phyloP scores from a whole-genome alignment of 2,113 vertebrate genomes.

The Psittacara wagleri region DNA sequence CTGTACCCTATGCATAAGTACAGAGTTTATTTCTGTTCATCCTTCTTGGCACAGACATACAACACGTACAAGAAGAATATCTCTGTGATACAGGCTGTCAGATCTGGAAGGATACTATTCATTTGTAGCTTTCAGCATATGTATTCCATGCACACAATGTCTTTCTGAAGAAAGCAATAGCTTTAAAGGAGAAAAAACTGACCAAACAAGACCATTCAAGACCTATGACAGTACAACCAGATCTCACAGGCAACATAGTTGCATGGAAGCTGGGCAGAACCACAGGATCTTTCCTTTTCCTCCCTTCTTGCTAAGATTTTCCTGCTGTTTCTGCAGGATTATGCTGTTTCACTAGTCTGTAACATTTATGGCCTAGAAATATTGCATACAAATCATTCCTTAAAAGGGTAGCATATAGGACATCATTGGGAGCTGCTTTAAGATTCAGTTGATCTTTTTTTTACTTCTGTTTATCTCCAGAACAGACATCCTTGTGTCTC shows the following conservation, averaged over 20 bases:
- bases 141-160: not conserved
- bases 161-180: not conserved
- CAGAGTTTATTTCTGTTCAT: not conserved
- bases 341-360: constrained; percentile 32
- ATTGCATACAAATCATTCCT: constrained; percentile 58
- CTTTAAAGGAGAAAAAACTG: not conserved
- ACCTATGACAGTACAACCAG: not conserved
- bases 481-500: constrained; percentile 3
- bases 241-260: not conserved
- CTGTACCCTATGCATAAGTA: not conserved
- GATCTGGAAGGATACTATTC: not conserved
- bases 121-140: not conserved
- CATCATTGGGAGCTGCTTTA: not conserved
- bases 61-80: rapidly evolving
- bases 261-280: not conserved
- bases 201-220: not conserved
- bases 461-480: constrained; percentile 49
- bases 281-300: not conserved
- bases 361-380: constrained; percentile 44
- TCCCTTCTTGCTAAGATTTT: not conserved
- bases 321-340: constrained; percentile 25
- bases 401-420: constrained; percentile 33
- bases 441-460: constrained; percentile 19
- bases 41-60: not conserved
- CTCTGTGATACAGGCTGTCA: not conserved